Conservation (phyloP, 2,888 invertebrate genomes). For the Uloborus plumipes region DNA sequence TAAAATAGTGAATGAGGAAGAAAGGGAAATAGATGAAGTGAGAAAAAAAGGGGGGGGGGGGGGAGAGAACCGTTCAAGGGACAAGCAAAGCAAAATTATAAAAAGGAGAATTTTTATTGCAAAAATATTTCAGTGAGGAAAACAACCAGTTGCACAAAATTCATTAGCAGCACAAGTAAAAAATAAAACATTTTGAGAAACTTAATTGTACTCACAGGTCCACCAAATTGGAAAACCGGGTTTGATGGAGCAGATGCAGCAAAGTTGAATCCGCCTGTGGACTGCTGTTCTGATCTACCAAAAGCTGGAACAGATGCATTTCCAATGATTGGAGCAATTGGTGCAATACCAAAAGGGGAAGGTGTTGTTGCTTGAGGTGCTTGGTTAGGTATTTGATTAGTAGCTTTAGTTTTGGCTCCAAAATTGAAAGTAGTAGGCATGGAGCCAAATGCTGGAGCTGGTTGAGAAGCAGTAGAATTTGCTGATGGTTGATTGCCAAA, state of each 20-base stretch:
- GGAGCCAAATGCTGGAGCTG: conserved; percentile 14
- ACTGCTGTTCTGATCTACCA: conserved; percentile 22
- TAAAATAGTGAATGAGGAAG: too few species aligned
- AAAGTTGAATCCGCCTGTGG: conserved; percentile 32
- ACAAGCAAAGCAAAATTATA: too few species aligned
- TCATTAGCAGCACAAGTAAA: neutral
- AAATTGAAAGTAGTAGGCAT: conserved; percentile 19
- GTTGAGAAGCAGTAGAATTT: conserved; percentile 4
- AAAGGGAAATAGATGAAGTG: too few species aligned
- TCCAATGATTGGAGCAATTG: conserved; percentile 33
- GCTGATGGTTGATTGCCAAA: conserved; percentile 42
- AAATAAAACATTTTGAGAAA: neutral
- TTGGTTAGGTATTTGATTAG: conserved; percentile 12
- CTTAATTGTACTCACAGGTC: neutral
- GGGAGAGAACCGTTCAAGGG: too few species aligned
- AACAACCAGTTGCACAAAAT: neutral
- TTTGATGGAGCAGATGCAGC: conserved; percentile 4
- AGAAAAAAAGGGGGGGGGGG: too few species aligned
- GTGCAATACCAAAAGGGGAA: conserved; percentile 25
- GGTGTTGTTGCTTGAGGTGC: conserved; percentile 1
- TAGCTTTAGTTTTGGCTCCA: conserved; percentile 22
- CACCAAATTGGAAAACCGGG: conserved; percentile 43
- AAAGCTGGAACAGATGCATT: conserved; percentile 17
- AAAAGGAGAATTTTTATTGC: too few species aligned
- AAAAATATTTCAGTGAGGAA: too few species aligned